These are phyloP conservation scores for Cordilura impudica DNA, from an alignment of 2,888 invertebrate species.

Conservation along the genomic window DNA sequence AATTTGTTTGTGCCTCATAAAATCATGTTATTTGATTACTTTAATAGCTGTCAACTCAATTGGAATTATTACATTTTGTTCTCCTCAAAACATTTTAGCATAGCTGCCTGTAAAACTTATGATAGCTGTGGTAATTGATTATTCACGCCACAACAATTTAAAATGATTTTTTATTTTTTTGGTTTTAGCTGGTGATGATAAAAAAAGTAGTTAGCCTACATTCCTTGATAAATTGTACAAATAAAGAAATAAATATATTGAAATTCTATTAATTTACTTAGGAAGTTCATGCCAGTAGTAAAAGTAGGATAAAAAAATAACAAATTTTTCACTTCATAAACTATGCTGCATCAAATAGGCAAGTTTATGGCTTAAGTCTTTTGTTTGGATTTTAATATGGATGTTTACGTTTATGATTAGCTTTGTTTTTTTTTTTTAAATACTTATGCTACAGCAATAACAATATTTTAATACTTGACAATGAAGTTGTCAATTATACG, in stretches of 20 bases:
- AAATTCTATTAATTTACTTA: conserved; percentile 15
- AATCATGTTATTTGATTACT: conserved; percentile 23
- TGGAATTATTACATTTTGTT: conserved; percentile 7
- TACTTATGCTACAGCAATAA: too few relatives aligned
- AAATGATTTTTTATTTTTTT: neutral
- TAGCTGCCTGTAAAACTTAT: neutral
- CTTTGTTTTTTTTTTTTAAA: too few relatives aligned
- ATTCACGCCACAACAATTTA: conserved; percentile 46
- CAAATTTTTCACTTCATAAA: neutral
- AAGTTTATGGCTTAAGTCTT: neutral
- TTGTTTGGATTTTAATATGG: too few relatives aligned
- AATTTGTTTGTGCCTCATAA: neutral
- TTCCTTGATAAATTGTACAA: conserved; percentile 24
- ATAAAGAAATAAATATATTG: conserved; percentile 23
- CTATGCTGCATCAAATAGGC: neutral
- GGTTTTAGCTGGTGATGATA: neutral
- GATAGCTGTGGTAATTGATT: conserved; percentile 41
- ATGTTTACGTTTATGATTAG: too few relatives aligned
- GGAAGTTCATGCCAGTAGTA: neutral
- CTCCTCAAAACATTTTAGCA: neutral
- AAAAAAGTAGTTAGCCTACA: conserved; percentile 36
- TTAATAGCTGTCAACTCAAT: conserved; percentile 46
- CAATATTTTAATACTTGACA: too few relatives aligned
- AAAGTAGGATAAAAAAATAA: neutral
- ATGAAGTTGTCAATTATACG: too few relatives aligned